Base-by-base conservation (phyloP, 2,113 vertebrate genomes). In the Hyperopisus bebe region DNA sequence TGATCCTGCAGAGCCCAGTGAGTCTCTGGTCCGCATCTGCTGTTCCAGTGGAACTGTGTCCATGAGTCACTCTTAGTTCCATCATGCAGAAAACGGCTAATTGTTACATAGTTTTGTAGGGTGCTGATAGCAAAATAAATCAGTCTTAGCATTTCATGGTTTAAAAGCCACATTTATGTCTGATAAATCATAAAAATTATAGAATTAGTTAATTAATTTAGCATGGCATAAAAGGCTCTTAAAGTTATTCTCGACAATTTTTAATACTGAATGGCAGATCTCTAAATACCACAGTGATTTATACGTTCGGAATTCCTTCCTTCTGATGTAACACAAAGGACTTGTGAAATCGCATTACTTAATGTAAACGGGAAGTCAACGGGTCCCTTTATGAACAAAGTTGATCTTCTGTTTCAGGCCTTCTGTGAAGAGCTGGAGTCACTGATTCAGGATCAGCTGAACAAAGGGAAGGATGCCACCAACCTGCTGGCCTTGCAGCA, bases 341-440 rank as follows among this genome's bases (percentile, higher is more conserved):
- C 17, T 84, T 83, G 80, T 19, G 35, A 83, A 19, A 46, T 44
- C 82, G 9, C 19, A 84, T 46, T 27, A 7, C 8, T 84, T 15
- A 84, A 10, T 4, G 21, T 84, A 19, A 77, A 13, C 15, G 6
- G 35, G 70, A 77, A 77, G 35, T 77, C 13, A 31, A 35, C n/a
- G 0, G 39, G 74, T 42, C 74, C 74, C 1, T 80, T 42, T 42
- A 1, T 80, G 62, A 66, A 31, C 10, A 70, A 70, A 13, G 74
- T 19, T 42, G 31, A 42, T 15, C 44, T 70, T 88, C 3, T 80
- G 62, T 82, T 88, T 89, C 82, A 99, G 98, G 98, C 98, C 0
- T 99, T 99, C 94, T 99, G 98, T 92, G 98, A 99, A 70, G 98
- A 99, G 91, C 84, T 99, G 95, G 98, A 99, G 90, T 97, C 98